Percentiles rank a stretch among this genome's conserved stretches.
Evolutionary conservation across 1,140 invertebrate genomes (phyloP).

Genomic region (Ruditapes philippinarum): DNA sequence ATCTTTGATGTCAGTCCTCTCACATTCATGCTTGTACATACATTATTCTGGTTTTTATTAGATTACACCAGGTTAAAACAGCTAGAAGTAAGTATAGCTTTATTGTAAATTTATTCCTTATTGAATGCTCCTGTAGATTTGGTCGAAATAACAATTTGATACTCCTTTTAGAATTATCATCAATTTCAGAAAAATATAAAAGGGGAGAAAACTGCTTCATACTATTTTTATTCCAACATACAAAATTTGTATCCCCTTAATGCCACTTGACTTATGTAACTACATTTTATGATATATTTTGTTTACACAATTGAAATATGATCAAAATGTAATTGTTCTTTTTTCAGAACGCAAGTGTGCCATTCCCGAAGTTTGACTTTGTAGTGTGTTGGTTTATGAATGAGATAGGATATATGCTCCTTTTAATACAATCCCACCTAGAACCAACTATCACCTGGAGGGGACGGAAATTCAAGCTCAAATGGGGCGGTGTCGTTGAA

Average conservation of each 20-base stretch:
- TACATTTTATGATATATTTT: no score
- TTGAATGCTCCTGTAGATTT: no score
- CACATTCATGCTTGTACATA: slow-evolving; percentile 96
- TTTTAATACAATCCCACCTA: slow-evolving; percentile 94
- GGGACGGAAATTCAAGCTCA: slow-evolving; percentile 94
- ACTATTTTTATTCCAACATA: no score
- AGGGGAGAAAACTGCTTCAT: no score
- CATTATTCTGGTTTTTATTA: slow-evolving; percentile 97
- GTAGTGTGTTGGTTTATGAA: slow-evolving; percentile 97
- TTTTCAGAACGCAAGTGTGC: slow-evolving; percentile 94
- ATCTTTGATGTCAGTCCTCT: slow-evolving; percentile 96
- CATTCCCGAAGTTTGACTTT: slow-evolving; percentile 98
- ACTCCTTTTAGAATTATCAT: no score
- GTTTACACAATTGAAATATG: no score
- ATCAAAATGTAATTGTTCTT: no score
- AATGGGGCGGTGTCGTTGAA: slow-evolving; percentile 94
- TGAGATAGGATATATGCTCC: slow-evolving; percentile 95
- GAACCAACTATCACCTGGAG: slow-evolving; percentile 97
- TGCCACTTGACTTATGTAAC: no score
- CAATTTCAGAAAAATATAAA: no score
- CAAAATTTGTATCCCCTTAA: no score
- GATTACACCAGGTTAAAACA: slow-evolving; percentile 97
- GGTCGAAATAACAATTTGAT: no score
- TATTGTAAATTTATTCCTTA: no score
- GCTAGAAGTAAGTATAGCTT: slow-evolving; percentile 93